Base-by-base conservation (phyloP, 2,888 invertebrate genomes). In the Biston stratarius region DNA sequence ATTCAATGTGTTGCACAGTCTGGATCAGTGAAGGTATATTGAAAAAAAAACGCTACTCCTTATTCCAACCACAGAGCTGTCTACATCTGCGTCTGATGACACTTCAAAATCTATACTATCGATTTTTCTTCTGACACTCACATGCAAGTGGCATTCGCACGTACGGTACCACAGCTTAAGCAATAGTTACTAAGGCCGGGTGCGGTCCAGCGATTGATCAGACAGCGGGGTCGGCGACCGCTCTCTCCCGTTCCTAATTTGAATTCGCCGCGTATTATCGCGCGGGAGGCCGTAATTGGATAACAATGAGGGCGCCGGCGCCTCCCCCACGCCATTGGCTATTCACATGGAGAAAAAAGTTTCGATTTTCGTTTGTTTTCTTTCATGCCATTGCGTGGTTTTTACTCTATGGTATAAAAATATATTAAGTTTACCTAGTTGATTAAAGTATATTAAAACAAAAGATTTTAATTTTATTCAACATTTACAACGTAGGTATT, bases 251-350 rank as follows among this genome's bases (percentile, higher is more conserved):
- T 81, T 84, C 89, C 91, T 92, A 91, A 93, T 94, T 93, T 92
- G 90, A 92, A 93, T 93, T 92, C 91, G 92, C 93, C 88, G 89
- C 90, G 88, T 87, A 91, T 92, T 92, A 91, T 89, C 91, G 88
- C 88, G 89, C 91, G 89, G 91, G 91, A 89, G 87, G 85, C 82
- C 88, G 87, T 93, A 93, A 93, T 93, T 92, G 92, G 94, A 92
- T 94, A 92, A 94, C 92, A 92, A 93, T 92, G 90, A 87, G 89
- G 91, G 91, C 87, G 87, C 84, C 84, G 84, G 86, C 89, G 87
- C 90, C 90, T 84, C 90, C 90, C 90, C 81, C 74, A 75, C 70
- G 74, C 78, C 74, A 80, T 83, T 82, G 82, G 84, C 80, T 79
- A 82, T 80, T 82, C 84, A 83, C 84, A 80, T 83, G 75, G 79